These are phyloP conservation scores for Conistra vaccinii DNA, from an alignment of 2,888 invertebrate genomes.

Conservation along the genomic window DNA sequence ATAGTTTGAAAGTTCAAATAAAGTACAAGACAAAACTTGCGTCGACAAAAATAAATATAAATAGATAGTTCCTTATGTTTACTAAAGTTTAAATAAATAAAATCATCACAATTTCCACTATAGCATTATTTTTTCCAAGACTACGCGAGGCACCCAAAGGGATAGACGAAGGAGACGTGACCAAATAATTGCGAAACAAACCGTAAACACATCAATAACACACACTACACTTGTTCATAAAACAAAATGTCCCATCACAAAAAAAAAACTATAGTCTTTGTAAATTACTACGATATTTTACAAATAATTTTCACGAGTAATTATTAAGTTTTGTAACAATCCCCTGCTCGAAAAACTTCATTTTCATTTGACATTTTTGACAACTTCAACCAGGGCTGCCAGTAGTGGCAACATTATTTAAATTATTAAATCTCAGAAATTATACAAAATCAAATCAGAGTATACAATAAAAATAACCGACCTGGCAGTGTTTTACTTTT, in stretches of 20 bases:
- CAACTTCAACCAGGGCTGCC: conserved; percentile 45
- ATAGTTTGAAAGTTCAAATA: conserved; percentile 31
- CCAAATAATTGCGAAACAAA: conserved; percentile 80
- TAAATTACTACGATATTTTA: conserved; percentile 27
- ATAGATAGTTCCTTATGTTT: neutral
- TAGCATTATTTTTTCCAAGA: conserved; percentile 62
- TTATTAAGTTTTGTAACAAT: conserved; percentile 52
- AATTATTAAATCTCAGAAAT: neutral
- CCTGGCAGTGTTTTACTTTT: too few relatives aligned
- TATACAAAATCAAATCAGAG: neutral
- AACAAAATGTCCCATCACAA: conserved; percentile 65
- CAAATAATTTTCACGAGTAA: conserved; percentile 48
- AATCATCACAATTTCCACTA: neutral
- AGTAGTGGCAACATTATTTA: neutral
- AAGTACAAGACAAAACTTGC: conserved; percentile 1
- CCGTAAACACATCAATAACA: conserved; percentile 85
- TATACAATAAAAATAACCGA: neutral
- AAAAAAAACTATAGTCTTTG: conserved; percentile 34
- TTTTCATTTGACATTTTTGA: conserved; percentile 60
- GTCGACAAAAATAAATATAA: neutral
- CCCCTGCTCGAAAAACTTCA: conserved; percentile 60
- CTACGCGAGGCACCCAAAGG: conserved; percentile 57
- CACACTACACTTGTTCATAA: conserved; percentile 67
- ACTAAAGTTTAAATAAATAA: conserved; percentile 2
- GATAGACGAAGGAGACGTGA: conserved; percentile 77